Conservation (phyloP, 1,140 invertebrate genomes). For the Cheumatopsyche charites region DNA sequence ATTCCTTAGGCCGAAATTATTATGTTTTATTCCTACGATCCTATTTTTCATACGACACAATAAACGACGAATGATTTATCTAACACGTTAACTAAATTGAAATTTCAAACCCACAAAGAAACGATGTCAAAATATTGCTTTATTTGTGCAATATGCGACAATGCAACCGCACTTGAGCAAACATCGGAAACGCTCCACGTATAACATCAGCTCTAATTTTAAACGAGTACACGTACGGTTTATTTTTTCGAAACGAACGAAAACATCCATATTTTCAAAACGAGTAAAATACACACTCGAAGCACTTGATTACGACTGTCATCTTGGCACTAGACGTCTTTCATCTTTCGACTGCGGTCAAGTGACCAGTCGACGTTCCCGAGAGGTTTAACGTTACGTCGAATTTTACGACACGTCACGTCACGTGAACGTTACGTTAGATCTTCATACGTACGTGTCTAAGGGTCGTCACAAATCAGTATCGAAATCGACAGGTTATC, state of each 20-base stretch:
- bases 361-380: conserved; percentile 5
- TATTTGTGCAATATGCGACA: not conserved
- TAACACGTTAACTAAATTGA: too few species aligned
- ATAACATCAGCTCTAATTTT: conserved; percentile 24
- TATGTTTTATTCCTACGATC: not conserved
- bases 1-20: conserved; percentile 26
- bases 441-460: too few species aligned
- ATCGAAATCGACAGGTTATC: conserved; percentile 30
- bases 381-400: conserved; percentile 1
- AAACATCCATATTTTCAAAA: too few species aligned
- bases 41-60: not conserved
- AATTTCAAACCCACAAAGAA: too few species aligned
- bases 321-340: conserved; percentile 14
- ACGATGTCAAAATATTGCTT: not conserved
- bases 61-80: not conserved
- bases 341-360: not conserved
- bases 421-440: not conserved
- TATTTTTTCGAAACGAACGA: not conserved
- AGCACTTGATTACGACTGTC: conserved; percentile 19
- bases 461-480: not conserved
- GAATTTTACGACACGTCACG: not conserved
- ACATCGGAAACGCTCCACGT: not conserved
- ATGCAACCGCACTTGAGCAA: conserved; percentile 17
- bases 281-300: not conserved
- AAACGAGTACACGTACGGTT: not conserved